Conservation (phyloP, 1,140 invertebrate species). For the Lordiphosa clarofinis region DNA sequence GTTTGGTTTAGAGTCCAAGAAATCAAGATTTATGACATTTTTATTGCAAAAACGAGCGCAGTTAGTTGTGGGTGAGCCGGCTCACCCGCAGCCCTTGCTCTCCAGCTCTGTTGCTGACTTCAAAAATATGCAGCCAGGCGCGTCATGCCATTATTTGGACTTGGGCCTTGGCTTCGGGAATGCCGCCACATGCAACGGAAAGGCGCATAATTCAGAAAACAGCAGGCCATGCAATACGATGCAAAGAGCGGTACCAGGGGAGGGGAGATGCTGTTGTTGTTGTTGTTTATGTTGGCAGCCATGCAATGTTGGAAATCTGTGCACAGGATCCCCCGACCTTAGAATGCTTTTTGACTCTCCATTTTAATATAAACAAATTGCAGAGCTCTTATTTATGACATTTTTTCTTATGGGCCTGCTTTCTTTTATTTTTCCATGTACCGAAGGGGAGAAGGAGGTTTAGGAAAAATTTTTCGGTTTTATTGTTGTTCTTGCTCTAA, state of each 20-base stretch:
- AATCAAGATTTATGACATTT: constrained; percentile 79
- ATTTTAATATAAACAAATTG: constrained; percentile 77
- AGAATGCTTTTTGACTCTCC: constrained; percentile 60
- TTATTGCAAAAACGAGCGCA: constrained; percentile 72
- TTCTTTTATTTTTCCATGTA: background rate
- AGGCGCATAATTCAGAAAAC: constrained; percentile 76
- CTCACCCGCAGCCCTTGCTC: background rate
- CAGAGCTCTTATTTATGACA: constrained; percentile 68
- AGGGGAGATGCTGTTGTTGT: constrained; percentile 18
- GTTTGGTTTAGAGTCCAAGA: constrained; percentile 70
- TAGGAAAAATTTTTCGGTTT: background rate
- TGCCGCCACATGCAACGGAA: constrained; percentile 71
- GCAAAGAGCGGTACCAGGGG: background rate
- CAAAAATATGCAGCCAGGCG: constrained; percentile 70
- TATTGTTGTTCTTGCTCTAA: constrained; percentile 1
- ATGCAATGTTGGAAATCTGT: constrained; percentile 51
- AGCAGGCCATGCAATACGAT: constrained; percentile 49
- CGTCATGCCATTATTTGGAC: constrained; percentile 68
- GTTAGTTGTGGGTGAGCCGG: constrained; percentile 56
- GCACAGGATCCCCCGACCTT: constrained; percentile 43
- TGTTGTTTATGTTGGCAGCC: constrained; percentile 26
- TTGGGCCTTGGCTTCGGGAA: constrained; percentile 44
- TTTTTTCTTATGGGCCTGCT: constrained; percentile 31
- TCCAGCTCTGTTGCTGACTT: constrained; percentile 41
- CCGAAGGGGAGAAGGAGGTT: too few species aligned